Percentiles rank a stretch among this genome's conserved stretches.
These are phyloP conservation scores for Neelides sp. DNA, from an alignment of 1,140 invertebrate genomes.

Conservation along the genomic window DNA sequence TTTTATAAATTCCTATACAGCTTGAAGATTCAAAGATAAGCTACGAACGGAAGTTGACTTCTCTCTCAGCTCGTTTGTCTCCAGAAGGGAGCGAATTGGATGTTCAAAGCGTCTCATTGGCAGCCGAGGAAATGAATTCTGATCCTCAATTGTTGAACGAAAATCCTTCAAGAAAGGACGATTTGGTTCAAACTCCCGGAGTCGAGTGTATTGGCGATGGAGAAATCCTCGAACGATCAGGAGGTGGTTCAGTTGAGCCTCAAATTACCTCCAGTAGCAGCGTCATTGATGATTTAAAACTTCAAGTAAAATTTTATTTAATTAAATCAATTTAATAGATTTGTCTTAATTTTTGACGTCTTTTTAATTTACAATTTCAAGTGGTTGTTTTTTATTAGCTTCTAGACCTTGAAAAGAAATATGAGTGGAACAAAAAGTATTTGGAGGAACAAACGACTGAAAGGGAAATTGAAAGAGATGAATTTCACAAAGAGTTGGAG, in stretches of 20 bases:
- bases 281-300: slow-evolving; percentile 20
- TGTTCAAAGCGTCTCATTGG: not conserved
- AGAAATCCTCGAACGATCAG: slow-evolving; percentile 5
- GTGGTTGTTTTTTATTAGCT: slow-evolving; percentile 41
- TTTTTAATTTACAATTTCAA: not conserved
- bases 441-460: slow-evolving; percentile 66
- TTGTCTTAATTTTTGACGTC: not conserved
- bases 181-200: slow-evolving; percentile 14
- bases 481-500: slow-evolving; percentile 46
- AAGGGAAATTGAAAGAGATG: slow-evolving; percentile 62
- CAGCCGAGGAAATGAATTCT: not conserved
- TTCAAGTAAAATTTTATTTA: slow-evolving; percentile 12
- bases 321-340: not conserved
- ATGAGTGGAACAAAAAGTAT: slow-evolving; percentile 55
- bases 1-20: not conserved
- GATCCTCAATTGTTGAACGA: too few relatives aligned
- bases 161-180: slow-evolving; percentile 10
- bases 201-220: slow-evolving; percentile 17
- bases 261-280: not conserved
- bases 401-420: slow-evolving; percentile 63
- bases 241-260: not conserved
- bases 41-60: slow-evolving; percentile 3
- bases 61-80: slow-evolving; percentile 6
- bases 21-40: slow-evolving; percentile 8
- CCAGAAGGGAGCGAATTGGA: slow-evolving; percentile 19